A percentile compares a stretch with the other conserved stretches of the same genome.
Conservation (phyloP, 2,113 vertebrate genomes). For the Hypanus sabinus region DNA sequence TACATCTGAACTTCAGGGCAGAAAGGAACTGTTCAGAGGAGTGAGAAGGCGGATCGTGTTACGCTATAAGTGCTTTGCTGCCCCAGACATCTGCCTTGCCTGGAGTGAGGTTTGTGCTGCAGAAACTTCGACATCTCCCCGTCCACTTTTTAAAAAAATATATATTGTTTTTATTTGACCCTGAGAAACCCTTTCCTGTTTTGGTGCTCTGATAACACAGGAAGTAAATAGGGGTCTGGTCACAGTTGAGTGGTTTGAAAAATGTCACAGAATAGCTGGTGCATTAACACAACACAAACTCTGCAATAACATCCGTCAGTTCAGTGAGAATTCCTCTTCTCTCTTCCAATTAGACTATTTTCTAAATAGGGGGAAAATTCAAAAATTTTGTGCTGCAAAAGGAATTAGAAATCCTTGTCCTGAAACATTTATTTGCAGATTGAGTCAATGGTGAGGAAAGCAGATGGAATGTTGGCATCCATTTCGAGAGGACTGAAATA, state of each 20-base stretch:
- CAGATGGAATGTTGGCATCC: too few relatives aligned
- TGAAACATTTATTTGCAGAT: too few relatives aligned
- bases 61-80: constrained; percentile 44
- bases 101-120: constrained; percentile 49
- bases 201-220: constrained; percentile 45
- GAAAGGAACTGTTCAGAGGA: constrained; percentile 63
- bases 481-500: too few relatives aligned
- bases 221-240: constrained; percentile 56
- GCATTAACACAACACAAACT: constrained; percentile 42
- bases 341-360: too few relatives aligned
- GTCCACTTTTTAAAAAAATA: constrained; percentile 45
- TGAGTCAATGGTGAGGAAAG: too few relatives aligned
- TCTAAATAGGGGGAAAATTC: too few relatives aligned
- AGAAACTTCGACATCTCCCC: constrained; percentile 43
- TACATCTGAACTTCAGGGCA: constrained; percentile 61
- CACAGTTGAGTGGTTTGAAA: constrained; percentile 45
- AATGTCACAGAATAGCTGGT: neutral
- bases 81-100: constrained; percentile 55
- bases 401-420: too few relatives aligned
- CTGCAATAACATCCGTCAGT: neutral
- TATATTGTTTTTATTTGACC: constrained; percentile 63
- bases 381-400: too few relatives aligned
- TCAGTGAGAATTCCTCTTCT: neutral
- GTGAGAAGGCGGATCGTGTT: constrained; percentile 71
- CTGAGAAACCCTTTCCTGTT: constrained; percentile 58